These are phyloP conservation scores for Pterobdella sp. DNA, from an alignment of 2,888 invertebrate species.

Conservation along the genomic window DNA sequence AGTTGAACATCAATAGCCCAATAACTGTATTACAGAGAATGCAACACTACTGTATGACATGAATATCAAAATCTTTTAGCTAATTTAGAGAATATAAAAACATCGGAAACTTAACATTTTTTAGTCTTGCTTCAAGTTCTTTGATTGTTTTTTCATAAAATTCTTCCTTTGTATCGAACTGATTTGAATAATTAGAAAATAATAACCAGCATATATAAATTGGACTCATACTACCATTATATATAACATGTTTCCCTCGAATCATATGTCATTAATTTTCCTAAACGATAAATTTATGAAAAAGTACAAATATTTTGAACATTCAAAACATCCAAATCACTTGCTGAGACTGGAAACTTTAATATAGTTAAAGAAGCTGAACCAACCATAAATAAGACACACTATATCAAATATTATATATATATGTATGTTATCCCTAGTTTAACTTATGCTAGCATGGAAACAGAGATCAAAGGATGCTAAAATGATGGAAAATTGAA, in stretches of 20 bases:
- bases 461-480: neutral
- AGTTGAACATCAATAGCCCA: neutral
- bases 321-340: neutral
- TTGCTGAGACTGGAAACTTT: neutral
- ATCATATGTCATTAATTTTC: too few relatives aligned
- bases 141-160: constrained; percentile 29
- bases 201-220: neutral
- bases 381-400: neutral
- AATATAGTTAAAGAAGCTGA: neutral
- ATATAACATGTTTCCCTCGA: neutral
- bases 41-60: neutral
- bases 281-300: too few relatives aligned
- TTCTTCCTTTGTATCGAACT: constrained; percentile 29
- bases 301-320: neutral
- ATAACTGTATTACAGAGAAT: neutral
- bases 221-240: neutral
- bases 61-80: too few relatives aligned
- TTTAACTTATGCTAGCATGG: too few relatives aligned
- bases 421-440: too few relatives aligned
- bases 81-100: too few relatives aligned
- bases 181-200: neutral
- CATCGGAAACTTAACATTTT: too few relatives aligned
- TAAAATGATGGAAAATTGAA: neutral
- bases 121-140: constrained; percentile 29
- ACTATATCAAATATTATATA: neutral